Base-by-base conservation (phyloP, 2,888 invertebrate genomes). In the Noctua fimbriata region DNA sequence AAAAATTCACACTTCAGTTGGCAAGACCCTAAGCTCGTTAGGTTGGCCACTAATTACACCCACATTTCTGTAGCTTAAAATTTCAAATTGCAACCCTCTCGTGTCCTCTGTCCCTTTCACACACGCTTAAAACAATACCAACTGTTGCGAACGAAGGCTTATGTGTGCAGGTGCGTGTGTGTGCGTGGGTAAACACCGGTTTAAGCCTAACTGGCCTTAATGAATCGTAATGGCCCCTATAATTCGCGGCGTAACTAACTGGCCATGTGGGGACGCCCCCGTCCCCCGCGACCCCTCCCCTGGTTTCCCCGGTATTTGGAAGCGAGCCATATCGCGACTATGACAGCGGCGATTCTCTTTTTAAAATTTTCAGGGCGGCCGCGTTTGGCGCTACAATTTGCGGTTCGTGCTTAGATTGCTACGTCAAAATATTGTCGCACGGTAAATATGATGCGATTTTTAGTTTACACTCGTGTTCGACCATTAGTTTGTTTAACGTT, bases 221-320 rank as follows among this genome's bases (percentile, higher is more conserved):
- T 97, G 97, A 97, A 97, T 97, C 97, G 97, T 97, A 97, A 97
- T 97, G 97, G 97, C 96, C 97, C 96, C 97, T 97, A 97, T 97
- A 97, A 97, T 97, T 97, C 97, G 97, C 96, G 96, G 97, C 97
- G 97, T 97, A 97, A 97, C 97, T 97, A 97, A 97, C 97, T 96
- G 96, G 95, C 96, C 96, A 94, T 96, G 95, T 95, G 96, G 96
- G 96, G 96, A 93, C 94, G 90, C 86, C 82, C 73, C 55, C 81
- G 86, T 47, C 74, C 84, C 91, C 91, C 91, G 89, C 88, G 85
- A 77, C 72, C 84, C 79, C 84, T 83, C 89, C 91, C 87, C 86
- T 90, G 86, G 81, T 88, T 82, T 88, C 88, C 91, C 92, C 91
- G 82, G 89, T 92, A 90, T 93, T 96, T 96, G 96, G 96, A 96